Evolutionary conservation across 2,888 invertebrate species (phyloP).

Genomic region (Caenorhabditis japonica): DNA sequence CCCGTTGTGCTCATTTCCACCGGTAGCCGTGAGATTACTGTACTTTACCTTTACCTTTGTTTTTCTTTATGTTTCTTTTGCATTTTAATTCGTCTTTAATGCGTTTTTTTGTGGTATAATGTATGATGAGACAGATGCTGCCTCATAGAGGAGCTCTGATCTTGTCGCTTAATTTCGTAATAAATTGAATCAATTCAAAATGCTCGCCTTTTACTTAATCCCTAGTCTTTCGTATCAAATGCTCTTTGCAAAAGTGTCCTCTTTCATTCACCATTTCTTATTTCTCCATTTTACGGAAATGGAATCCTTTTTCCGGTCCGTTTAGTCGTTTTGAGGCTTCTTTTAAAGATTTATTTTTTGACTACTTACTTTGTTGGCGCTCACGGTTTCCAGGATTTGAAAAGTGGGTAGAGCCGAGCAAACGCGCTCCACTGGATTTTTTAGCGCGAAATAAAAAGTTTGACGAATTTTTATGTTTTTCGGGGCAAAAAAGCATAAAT

Average conservation of each 20-base stretch:
- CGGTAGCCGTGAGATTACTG: constrained; percentile 36
- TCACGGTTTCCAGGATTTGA: too few relatives aligned
- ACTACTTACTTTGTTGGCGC: too few relatives aligned
- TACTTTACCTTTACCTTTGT: constrained; percentile 10
- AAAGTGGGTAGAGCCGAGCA: too few relatives aligned
- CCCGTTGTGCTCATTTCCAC: constrained; percentile 35
- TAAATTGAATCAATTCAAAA: constrained; percentile 42
- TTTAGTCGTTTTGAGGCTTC: constrained; percentile 8
- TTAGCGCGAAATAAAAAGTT: too few relatives aligned
- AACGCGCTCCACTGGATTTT: too few relatives aligned
- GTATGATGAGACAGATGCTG: constrained; percentile 16
- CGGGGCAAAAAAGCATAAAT: too few relatives aligned
- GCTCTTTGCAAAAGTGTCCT: constrained; percentile 21
- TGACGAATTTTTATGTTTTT: too few relatives aligned
- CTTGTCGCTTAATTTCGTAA: constrained; percentile 42
- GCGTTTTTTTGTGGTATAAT: too few relatives aligned
- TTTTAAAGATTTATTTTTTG: too few relatives aligned
- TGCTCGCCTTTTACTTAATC: background rate
- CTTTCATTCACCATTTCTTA: constrained; percentile 31
- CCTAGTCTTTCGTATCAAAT: constrained; percentile 1
- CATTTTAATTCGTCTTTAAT: constrained; percentile 22
- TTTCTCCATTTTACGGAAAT: constrained; percentile 29
- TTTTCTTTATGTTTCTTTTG: constrained; percentile 17
- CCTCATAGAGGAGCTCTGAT: constrained; percentile 11
- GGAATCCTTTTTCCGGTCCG: constrained; percentile 24